These are phyloP conservation scores for Symphodus melops DNA, from an alignment of 2,113 vertebrate species.

Conservation along the genomic window DNA sequence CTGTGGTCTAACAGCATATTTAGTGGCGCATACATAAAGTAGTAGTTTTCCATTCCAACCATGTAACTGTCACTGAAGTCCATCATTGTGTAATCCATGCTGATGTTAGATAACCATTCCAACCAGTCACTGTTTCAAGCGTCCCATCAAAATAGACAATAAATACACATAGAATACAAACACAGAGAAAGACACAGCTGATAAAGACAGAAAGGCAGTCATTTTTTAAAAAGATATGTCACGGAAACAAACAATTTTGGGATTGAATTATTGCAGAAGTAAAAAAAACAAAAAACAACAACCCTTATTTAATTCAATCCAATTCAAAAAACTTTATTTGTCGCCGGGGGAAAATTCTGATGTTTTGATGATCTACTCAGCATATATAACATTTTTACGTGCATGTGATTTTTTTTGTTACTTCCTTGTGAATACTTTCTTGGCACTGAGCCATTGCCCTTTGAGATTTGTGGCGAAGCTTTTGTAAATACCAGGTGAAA, in stretches of 20 bases:
- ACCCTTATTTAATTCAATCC: background rate
- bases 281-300: background rate
- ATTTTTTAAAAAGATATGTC: conserved; percentile 20
- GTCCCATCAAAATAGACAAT: conserved; percentile 22
- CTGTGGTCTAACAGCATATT: conserved; percentile 1
- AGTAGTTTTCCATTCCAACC: background rate
- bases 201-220: conserved; percentile 57
- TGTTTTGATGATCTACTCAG: background rate
- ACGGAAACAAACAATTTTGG: conserved; percentile 30
- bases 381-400: conserved; percentile 3
- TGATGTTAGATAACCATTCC: background rate
- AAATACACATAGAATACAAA: conserved; percentile 31
- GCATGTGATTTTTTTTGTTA: background rate
- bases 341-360: too few species aligned
- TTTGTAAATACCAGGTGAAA: conserved; percentile 1
- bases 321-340: too few species aligned
- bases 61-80: background rate
- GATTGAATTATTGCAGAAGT: conserved; percentile 25
- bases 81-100: background rate
- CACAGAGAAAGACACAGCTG: conserved; percentile 50
- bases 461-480: conserved; percentile 2
- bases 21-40: background rate
- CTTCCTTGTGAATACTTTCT: background rate
- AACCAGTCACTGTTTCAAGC: background rate
- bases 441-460: conserved; percentile 18